phyloP scores from a whole-genome alignment of 1,140 invertebrate genomes.

The Rhyacophila brunnea region DNA sequence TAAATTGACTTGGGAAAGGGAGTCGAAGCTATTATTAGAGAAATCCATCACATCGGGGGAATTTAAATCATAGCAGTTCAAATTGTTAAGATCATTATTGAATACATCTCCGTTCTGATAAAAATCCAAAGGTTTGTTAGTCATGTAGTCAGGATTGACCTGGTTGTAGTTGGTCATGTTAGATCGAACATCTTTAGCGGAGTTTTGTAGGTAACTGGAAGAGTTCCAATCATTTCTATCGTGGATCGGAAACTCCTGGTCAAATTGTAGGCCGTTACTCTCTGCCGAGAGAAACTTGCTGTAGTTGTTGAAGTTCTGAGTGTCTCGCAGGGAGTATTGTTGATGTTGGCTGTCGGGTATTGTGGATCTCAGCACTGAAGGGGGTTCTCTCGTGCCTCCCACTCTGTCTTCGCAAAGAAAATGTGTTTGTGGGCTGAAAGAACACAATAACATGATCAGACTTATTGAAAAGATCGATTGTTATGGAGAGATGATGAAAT shows the following conservation, averaged over 20 bases:
- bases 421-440: no score
- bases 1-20: constrained; percentile 47
- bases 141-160: background rate
- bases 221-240: constrained; percentile 6
- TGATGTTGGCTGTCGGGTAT: constrained; percentile 34
- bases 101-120: constrained; percentile 5
- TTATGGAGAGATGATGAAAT: no score
- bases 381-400: no score
- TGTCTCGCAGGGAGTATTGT: constrained; percentile 40
- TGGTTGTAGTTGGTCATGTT: background rate
- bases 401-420: no score
- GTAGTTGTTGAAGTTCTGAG: constrained; percentile 43
- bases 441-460: no score
- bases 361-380: no score
- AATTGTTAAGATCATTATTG: constrained; percentile 9
- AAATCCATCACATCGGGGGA: no score
- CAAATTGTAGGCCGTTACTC: background rate
- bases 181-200: background rate
- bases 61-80: constrained; percentile 15
- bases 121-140: constrained; percentile 8
- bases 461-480: background rate
- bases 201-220: background rate
- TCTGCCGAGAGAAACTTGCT: constrained; percentile 17
- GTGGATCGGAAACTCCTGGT: background rate
- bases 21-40: constrained; percentile 5